Conservation (phyloP, 2,888 invertebrate species). For the Crocallis elinguaria region DNA sequence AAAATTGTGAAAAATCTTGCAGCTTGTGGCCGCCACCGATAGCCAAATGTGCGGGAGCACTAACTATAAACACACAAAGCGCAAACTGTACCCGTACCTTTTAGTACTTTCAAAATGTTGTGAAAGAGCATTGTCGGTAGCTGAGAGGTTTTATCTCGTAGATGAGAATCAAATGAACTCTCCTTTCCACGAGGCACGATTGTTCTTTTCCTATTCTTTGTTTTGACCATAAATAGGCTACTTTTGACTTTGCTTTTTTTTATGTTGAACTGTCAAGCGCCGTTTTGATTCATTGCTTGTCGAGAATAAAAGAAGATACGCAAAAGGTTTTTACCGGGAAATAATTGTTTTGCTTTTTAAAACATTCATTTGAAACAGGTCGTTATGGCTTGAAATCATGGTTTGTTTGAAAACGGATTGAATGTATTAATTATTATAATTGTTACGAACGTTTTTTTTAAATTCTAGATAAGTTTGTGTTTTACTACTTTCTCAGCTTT, state of each 20-base stretch:
- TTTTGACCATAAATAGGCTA: constrained; percentile 18
- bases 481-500: no score
- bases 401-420: no score
- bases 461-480: no score
- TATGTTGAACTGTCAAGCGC: constrained; percentile 9
- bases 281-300: constrained; percentile 13
- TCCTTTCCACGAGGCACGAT: constrained; percentile 25
- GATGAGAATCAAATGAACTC: constrained; percentile 33
- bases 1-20: no score
- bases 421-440: no score
- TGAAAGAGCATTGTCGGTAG: constrained; percentile 36
- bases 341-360: not conserved
- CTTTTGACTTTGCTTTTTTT: constrained; percentile 9
- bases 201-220: constrained; percentile 30
- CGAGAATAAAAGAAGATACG: not conserved
- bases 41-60: no score
- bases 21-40: no score
- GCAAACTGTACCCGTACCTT: constrained; percentile 28
- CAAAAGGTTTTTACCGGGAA: not conserved
- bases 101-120: constrained; percentile 33
- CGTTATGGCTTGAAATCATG: no score
- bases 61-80: constrained; percentile 26
- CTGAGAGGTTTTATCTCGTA: constrained; percentile 8
- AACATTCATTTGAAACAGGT: not conserved
- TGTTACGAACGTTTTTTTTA: no score